Base-by-base conservation (phyloP, 2,888 invertebrate species). In the Netelia virgata region DNA sequence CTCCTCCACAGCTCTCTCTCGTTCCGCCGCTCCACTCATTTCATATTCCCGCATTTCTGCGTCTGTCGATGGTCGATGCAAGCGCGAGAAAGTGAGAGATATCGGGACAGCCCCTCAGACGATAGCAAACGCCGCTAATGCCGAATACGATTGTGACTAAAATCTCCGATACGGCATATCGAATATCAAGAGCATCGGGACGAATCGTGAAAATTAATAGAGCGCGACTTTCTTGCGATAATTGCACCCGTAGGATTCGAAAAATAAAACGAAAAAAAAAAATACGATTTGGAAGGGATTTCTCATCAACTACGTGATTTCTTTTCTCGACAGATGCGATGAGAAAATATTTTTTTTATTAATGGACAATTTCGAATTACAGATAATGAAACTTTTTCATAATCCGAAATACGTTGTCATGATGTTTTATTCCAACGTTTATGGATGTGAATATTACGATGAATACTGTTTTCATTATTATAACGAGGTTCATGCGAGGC, bases 61-160 rank as follows among this genome's bases (percentile, higher is more conserved):
- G 64, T 36, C 47, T 76, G 76, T 57, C 74, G 66, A 75, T 74
- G 70, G 59, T 47, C 64, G 72, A 73, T 36, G 68, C 61, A 57
- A 61, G 18, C 11, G 18, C 11, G 57, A 57, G 57, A 61, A 14
- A 20, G 59, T 57, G 73, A 55, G 66, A 72, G 84, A 81, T 73
- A 84, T 78, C 82, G 74, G 66, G 78, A 78, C 74, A 69, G 20
- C 10, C 69, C 81, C 77, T 64, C 77, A 53, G 70, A 66, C 82
- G 78, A 82, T 84, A 82, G 70, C 82, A 82, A 84, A 84, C 82
- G 72, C 82, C 41, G 66, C 53, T 82, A 79, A 82, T 84, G 73
- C 70, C 59, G 78, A 82, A 66, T 70, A 64, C 64, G 70, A 70
- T 69, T 69, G 70, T 41, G 55, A 78, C 70, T 55, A 78, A 75